Evolutionary conservation across 2,888 invertebrate genomes (phyloP).

Genomic region (Drosophila neonasuta): DNA sequence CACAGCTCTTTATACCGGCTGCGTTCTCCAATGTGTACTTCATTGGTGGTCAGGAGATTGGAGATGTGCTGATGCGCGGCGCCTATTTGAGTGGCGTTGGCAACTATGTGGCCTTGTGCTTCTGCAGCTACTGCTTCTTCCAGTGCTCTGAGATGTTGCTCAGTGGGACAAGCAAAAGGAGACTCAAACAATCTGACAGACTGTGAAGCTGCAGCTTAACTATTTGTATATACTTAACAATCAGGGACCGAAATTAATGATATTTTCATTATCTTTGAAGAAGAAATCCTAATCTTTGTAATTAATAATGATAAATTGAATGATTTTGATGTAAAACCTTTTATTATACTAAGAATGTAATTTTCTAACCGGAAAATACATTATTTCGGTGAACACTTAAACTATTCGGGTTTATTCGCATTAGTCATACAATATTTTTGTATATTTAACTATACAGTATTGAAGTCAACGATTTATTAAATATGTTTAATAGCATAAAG

Average conservation of each 20-base stretch:
- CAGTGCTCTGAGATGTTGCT: conserved; percentile 80
- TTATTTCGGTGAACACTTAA: no score
- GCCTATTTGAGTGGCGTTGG: conserved; percentile 82
- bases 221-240: background rate
- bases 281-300: no score
- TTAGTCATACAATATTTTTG: background rate
- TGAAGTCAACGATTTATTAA: background rate
- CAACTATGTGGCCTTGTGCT: conserved; percentile 78
- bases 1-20: conserved; percentile 90
- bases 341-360: no score
- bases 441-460: background rate
- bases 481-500: background rate
- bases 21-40: conserved; percentile 94
- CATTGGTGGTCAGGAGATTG: conserved; percentile 89
- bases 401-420: no score
- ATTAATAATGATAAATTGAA: no score
- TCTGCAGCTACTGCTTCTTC: conserved; percentile 81
- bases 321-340: no score
- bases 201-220: background rate
- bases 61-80: conserved; percentile 87
- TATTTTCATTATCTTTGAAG: background rate
- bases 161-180: conserved; percentile 23
- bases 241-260: background rate
- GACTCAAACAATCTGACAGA: conserved; percentile 31
- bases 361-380: no score